A percentile compares a stretch with the other conserved stretches of the same genome.
These are phyloP conservation scores for Campaea margaritaria DNA, from an alignment of 2,888 invertebrate genomes.

Conservation along the genomic window DNA sequence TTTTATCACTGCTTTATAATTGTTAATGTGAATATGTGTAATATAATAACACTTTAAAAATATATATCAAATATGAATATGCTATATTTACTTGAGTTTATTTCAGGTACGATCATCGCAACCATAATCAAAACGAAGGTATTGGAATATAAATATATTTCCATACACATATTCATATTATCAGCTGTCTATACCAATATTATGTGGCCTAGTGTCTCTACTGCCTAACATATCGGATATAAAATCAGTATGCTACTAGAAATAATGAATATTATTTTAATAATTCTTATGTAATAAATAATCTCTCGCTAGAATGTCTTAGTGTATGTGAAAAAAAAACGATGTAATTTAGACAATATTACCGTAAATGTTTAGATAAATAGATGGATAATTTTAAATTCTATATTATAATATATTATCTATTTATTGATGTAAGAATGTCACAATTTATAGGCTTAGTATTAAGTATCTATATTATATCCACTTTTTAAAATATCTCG, in stretches of 20 bases:
- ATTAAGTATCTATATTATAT: slow-evolving; percentile 6
- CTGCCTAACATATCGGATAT: slow-evolving; percentile 81
- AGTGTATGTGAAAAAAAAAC: slow-evolving; percentile 58
- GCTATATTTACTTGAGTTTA: no score
- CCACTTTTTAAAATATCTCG: slow-evolving; percentile 19
- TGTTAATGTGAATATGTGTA: slow-evolving; percentile 47
- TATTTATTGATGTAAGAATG: slow-evolving; percentile 21
- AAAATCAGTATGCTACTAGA: slow-evolving; percentile 69
- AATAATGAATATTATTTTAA: slow-evolving; percentile 62
- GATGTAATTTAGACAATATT: slow-evolving; percentile 81
- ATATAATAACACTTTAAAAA: neutral
- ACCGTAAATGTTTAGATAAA: slow-evolving; percentile 52
- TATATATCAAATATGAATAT: no score
- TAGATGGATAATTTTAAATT: slow-evolving; percentile 50
- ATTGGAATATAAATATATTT: no score
- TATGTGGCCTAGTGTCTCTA: slow-evolving; percentile 72
- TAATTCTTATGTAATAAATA: slow-evolving; percentile 50
- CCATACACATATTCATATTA: slow-evolving; percentile 43
- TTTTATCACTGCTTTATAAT: slow-evolving; percentile 50
- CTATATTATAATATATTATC: slow-evolving; percentile 16
- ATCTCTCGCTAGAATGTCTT: slow-evolving; percentile 66
- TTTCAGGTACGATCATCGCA: no score
- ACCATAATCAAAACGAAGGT: no score
- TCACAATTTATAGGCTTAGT: slow-evolving; percentile 20
- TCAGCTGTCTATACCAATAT: slow-evolving; percentile 49